Conservation (phyloP, 2,113 vertebrate genomes). For the Nerophis ophidion region DNA sequence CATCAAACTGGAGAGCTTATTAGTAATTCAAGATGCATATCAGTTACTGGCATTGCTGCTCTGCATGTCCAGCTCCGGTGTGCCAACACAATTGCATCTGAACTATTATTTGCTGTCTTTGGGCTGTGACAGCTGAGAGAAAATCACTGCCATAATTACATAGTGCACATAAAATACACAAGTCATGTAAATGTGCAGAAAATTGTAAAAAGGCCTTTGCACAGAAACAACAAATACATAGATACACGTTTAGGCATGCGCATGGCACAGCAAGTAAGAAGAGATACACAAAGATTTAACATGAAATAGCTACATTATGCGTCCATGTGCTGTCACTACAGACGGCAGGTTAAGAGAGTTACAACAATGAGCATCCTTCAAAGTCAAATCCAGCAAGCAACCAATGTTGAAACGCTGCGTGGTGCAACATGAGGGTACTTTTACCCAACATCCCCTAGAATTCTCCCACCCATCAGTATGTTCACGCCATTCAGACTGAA, state of each 20-base stretch:
- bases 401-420: constrained; percentile 42
- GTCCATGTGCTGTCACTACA: constrained; percentile 55
- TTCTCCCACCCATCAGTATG: constrained; percentile 14
- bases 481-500: constrained; percentile 27
- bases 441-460: not conserved
- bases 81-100: constrained; percentile 67
- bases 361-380: constrained; percentile 53
- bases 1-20: constrained; percentile 61
- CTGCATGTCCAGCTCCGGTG: constrained; percentile 65
- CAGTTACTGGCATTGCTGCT: constrained; percentile 68
- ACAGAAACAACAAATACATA: constrained; percentile 16
- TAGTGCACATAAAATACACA: constrained; percentile 41
- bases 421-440: constrained; percentile 45
- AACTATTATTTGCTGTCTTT: constrained; percentile 75
- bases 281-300: constrained; percentile 26
- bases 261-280: constrained; percentile 28
- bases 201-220: constrained; percentile 36
- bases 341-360: constrained; percentile 47
- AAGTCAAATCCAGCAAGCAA: constrained; percentile 55
- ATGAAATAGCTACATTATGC: constrained; percentile 41
- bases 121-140: constrained; percentile 76
- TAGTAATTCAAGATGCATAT: constrained; percentile 74
- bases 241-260: constrained; percentile 7
- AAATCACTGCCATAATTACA: constrained; percentile 74
- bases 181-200: constrained; percentile 37